These are phyloP conservation scores for Aplochiton taeniatus DNA, from an alignment of 2,797 vertebrate species.

Conservation along the genomic window DNA sequence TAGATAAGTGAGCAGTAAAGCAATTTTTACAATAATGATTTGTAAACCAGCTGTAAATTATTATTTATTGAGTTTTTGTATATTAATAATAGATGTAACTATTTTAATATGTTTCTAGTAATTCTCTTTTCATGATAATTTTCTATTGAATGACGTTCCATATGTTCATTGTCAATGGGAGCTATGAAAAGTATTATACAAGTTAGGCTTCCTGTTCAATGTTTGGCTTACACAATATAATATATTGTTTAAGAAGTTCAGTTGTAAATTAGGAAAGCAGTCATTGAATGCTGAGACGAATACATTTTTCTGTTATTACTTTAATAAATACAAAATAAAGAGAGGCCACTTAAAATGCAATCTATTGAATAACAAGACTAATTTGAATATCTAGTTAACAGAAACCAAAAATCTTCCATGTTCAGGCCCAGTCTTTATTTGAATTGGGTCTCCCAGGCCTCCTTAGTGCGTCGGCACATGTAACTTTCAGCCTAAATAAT, in stretches of 20 bases:
- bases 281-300: neutral
- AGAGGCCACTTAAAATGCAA: slow-evolving; percentile 64
- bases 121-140: no score
- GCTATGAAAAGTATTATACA: neutral
- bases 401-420: slow-evolving; percentile 29
- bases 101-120: no score
- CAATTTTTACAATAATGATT: no score
- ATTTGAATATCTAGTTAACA: slow-evolving; percentile 27
- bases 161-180: neutral
- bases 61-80: no score
- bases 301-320: slow-evolving; percentile 47
- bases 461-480: slow-evolving; percentile 9
- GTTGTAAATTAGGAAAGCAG: neutral
- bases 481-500: slow-evolving; percentile 29
- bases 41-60: no score
- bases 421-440: slow-evolving; percentile 5
- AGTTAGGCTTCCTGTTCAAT: neutral
- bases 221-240: neutral
- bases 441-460: slow-evolving; percentile 22
- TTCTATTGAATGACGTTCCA: neutral
- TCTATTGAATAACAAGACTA: slow-evolving; percentile 48
- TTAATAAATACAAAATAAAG: slow-evolving; percentile 78
- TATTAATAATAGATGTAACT: no score
- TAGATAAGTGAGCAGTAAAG: no score
- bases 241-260: neutral